Base-by-base conservation (phyloP, 2,888 invertebrate genomes). In the Euspilapteryx auroguttella region DNA sequence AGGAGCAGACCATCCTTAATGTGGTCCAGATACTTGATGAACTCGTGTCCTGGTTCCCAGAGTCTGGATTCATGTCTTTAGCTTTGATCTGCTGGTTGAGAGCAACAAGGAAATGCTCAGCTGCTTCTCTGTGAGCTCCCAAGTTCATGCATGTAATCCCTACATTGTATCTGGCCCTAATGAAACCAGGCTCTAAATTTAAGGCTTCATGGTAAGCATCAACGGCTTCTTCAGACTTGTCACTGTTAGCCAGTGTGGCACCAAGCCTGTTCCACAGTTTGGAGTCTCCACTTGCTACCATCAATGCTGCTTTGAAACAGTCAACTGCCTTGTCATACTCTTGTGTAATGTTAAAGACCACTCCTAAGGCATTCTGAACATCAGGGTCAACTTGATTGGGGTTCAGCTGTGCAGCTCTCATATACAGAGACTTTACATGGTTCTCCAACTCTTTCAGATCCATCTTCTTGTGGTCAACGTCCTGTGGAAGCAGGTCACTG, bases 131-230 rank as follows among this genome's bases (percentile, higher is more conserved):
- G 52, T 97, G 89, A 24, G 94, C 94, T 41, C 89, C 87, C 25
- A 99, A 80, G 65, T 97, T 97, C 68, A 98, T 92, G 55, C 98
- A 99, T 33, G 95, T 94, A 30, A 99, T 96, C 14, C 97, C 98
- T 32, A 99, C 87, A 75, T 99, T 99, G 57, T 96, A 99, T 34
- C 99, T 81, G 5, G 97, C 96, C 33, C 99, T 80, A 36, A 99
- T 94, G 59, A 94, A 99, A 2, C 97, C 97, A 4, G 99, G 99
- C 34, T 92, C 88, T 27, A 97, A 73, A 49, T 89, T 83, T 28
- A 99, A 75, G 21, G 98, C 96, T 46, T 85, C 83, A 50, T 93
- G 89, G 57, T 99, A 99, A 0, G 98, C 97, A 38, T 93, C 89
- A 5, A 99, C 91, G 3, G 99, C 97, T 73, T 98, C 94, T 47